A percentile compares a stretch with the other conserved stretches of the same genome.
phyloP scores from a whole-genome alignment of 2,888 invertebrate genomes.

The Ametastegia equiseti region DNA sequence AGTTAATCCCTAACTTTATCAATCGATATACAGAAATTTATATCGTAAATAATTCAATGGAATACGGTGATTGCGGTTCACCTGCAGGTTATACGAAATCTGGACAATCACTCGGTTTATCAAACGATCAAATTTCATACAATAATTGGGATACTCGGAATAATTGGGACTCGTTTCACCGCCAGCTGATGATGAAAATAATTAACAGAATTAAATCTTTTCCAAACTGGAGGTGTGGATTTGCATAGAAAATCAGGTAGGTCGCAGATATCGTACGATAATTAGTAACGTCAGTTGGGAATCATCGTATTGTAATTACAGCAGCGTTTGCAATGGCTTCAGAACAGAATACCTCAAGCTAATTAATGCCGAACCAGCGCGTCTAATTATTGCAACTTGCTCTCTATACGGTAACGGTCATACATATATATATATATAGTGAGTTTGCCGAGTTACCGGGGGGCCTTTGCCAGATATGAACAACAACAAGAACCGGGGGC shows the following conservation, averaged over 20 bases:
- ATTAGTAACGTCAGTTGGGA: neutral
- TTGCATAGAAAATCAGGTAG: too few species aligned
- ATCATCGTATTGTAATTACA: slow-evolving; percentile 4
- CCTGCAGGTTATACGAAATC: too few species aligned
- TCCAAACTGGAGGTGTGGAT: too few species aligned
- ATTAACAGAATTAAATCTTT: neutral
- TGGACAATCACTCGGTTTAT: neutral
- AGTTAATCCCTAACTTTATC: too few species aligned
- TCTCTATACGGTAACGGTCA: neutral
- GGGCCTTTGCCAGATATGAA: neutral
- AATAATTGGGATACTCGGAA: too few species aligned
- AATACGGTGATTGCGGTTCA: too few species aligned
- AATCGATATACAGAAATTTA: too few species aligned
- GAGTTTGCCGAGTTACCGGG: neutral
- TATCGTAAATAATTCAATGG: too few species aligned
- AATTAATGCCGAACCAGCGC: slow-evolving; percentile 24
- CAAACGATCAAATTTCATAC: neutral
- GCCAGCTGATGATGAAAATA: too few species aligned
- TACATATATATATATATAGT: too few species aligned
- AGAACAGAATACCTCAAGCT: slow-evolving; percentile 23
- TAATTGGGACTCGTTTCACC: too few species aligned
- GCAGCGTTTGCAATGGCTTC: neutral
- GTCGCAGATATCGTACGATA: neutral
- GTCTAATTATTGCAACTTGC: slow-evolving; percentile 36
- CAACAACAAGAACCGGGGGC: neutral